phyloP scores from a whole-genome alignment of 35 echinoderm and acorn worm species.

The Eucidaris tribuloides region DNA sequence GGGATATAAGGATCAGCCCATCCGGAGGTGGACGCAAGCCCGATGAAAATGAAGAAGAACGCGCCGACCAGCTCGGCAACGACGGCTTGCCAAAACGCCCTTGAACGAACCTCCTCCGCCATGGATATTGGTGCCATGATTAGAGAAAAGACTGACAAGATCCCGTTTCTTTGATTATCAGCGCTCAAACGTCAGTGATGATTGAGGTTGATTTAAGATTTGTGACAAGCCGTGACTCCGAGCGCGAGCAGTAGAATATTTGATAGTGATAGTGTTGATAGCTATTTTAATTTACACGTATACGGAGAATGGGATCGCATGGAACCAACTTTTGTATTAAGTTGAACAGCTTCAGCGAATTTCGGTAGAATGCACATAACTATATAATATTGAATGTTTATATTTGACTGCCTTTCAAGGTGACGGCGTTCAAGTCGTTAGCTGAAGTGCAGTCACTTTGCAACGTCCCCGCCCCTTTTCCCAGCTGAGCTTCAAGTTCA shows the following conservation, averaged over 20 bases:
- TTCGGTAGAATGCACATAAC: too few relatives aligned
- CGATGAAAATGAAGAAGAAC: slow-evolving; percentile 72
- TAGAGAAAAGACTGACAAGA: background rate
- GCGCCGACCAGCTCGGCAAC: slow-evolving; percentile 72
- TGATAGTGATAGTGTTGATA: too few relatives aligned
- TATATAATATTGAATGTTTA: too few relatives aligned
- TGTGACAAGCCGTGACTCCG: background rate
- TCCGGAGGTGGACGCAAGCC: slow-evolving; percentile 30
- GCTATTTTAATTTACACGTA: too few relatives aligned
- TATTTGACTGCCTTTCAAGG: too few relatives aligned
- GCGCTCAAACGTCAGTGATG: background rate
- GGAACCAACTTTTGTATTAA: too few relatives aligned
- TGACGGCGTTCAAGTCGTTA: too few relatives aligned
- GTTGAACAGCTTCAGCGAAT: too few relatives aligned
- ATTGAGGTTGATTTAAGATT: background rate
- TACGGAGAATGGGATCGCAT: background rate
- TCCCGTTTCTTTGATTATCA: background rate
- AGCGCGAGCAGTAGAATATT: too few relatives aligned
- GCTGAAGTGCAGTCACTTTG: too few relatives aligned
- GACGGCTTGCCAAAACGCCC: slow-evolving; percentile 69
- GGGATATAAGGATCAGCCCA: background rate
- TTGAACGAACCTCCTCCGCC: slow-evolving; percentile 42
- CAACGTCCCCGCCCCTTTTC: too few relatives aligned
- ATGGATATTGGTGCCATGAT: background rate
- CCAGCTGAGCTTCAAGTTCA: too few relatives aligned